A percentile compares a stretch with the other conserved stretches of the same genome.
Conservation (phyloP, 2,797 vertebrate genomes). For the Emys orbicularis region DNA sequence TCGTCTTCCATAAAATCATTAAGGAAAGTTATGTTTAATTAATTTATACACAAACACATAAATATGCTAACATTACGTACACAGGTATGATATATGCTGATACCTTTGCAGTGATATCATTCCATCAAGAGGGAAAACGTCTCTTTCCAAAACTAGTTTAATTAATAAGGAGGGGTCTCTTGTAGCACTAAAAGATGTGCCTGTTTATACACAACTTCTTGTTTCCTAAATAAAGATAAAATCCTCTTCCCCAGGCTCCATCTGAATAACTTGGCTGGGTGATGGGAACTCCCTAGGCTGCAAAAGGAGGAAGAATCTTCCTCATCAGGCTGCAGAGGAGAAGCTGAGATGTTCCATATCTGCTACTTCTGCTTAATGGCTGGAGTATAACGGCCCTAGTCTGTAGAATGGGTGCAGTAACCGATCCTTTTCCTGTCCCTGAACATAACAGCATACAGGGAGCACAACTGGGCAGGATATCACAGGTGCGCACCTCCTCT, state of each 20-base stretch:
- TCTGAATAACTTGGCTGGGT: accelerated
- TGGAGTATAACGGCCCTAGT: accelerated
- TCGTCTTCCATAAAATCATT: background rate
- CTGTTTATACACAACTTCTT: background rate
- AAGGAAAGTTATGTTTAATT: background rate
- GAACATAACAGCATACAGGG: background rate
- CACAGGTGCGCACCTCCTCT: background rate
- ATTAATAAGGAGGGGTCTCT: background rate
- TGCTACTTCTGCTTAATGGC: background rate
- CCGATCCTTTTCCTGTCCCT: accelerated
- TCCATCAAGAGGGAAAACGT: background rate
- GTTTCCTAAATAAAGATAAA: background rate
- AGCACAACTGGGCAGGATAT: background rate
- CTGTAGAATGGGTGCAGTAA: background rate
- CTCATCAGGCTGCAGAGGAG: background rate
- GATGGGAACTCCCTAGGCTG: accelerated
- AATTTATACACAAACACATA: background rate
- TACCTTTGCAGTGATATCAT: background rate
- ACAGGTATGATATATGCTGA: background rate
- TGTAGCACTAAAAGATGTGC: background rate
- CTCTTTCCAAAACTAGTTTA: background rate
- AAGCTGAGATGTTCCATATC: background rate
- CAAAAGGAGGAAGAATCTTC: accelerated
- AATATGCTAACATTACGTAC: background rate
- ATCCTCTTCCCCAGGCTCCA: background rate